A percentile compares a stretch with the other conserved stretches of the same genome.
Conservation (phyloP, 1,140 invertebrate genomes). For the Drosophila grimshawi region DNA sequence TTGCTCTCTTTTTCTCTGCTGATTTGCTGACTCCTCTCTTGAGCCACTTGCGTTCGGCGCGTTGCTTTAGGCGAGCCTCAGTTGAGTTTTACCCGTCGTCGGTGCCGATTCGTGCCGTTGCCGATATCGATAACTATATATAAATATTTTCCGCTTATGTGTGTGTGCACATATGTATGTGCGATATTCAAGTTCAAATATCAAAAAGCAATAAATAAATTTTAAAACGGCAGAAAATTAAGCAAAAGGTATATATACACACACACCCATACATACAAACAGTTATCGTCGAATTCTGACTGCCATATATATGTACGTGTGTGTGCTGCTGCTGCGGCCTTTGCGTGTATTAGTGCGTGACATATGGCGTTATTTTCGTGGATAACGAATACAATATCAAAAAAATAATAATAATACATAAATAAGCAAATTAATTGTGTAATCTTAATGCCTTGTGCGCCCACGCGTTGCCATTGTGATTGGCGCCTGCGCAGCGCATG, state of each 20-base stretch:
- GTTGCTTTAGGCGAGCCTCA: constrained; percentile 50
- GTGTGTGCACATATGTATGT: constrained; percentile 15
- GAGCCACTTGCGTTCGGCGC: constrained; percentile 54
- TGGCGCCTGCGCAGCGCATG: constrained; percentile 59
- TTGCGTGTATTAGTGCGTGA: constrained; percentile 68
- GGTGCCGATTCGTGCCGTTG: constrained; percentile 73
- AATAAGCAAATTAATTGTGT: constrained; percentile 69
- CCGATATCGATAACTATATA: constrained; percentile 65
- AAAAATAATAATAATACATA: constrained; percentile 31
- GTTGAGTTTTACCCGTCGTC: constrained; percentile 74
- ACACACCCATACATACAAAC: constrained; percentile 15
- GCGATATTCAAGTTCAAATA: constrained; percentile 72
- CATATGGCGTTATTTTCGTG: constrained; percentile 75
- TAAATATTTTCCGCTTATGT: constrained; percentile 41
- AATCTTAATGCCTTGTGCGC: constrained; percentile 40
- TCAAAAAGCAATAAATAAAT: constrained; percentile 60
- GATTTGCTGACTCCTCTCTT: constrained; percentile 26
- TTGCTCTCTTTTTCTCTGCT: constrained; percentile 9
- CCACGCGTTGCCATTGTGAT: constrained; percentile 29
- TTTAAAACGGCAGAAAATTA: constrained; percentile 59
- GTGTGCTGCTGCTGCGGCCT: constrained; percentile 4
- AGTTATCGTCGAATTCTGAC: constrained; percentile 38
- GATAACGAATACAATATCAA: constrained; percentile 25
- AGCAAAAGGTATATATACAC: constrained; percentile 51
- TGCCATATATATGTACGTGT: constrained; percentile 33